Evolutionary conservation across 2,113 vertebrate species (phyloP).

Genomic region (Lophura nycthemera): DNA sequence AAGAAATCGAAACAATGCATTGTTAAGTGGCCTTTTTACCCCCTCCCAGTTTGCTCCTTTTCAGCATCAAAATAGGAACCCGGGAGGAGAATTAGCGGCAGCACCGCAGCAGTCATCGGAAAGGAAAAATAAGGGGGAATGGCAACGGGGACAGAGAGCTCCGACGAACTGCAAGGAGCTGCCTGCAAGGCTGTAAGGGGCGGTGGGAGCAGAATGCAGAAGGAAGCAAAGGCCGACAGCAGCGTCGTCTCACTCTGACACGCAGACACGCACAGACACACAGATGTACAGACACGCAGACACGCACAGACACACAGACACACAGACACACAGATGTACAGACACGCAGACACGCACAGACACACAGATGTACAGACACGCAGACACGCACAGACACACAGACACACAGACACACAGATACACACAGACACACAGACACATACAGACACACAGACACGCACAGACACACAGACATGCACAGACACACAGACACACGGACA

Average conservation of each 20-base stretch:
- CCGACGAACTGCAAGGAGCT: background rate
- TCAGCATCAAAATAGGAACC: background rate
- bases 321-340: too few relatives aligned
- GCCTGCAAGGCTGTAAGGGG: background rate
- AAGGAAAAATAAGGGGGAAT: background rate
- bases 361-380: too few relatives aligned
- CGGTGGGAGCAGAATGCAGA: background rate
- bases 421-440: too few relatives aligned
- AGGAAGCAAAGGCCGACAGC: too few relatives aligned
- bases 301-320: too few relatives aligned
- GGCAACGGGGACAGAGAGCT: fast-evolving
- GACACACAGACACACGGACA: too few relatives aligned
- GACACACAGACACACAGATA: too few relatives aligned
- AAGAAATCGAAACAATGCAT: background rate
- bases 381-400: too few relatives aligned
- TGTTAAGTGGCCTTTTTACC: background rate
- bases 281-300: too few relatives aligned
- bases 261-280: background rate
- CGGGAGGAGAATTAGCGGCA: fast-evolving
- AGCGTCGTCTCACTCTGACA: too few relatives aligned
- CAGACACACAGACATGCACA: too few relatives aligned
- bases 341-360: background rate
- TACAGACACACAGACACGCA: too few relatives aligned
- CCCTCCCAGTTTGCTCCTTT: background rate
- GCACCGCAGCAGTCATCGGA: background rate